Percentiles rank a stretch among this genome's conserved stretches.
These are phyloP conservation scores for Drosophila guanche DNA, from an alignment of 1,140 invertebrate genomes.

Conservation along the genomic window DNA sequence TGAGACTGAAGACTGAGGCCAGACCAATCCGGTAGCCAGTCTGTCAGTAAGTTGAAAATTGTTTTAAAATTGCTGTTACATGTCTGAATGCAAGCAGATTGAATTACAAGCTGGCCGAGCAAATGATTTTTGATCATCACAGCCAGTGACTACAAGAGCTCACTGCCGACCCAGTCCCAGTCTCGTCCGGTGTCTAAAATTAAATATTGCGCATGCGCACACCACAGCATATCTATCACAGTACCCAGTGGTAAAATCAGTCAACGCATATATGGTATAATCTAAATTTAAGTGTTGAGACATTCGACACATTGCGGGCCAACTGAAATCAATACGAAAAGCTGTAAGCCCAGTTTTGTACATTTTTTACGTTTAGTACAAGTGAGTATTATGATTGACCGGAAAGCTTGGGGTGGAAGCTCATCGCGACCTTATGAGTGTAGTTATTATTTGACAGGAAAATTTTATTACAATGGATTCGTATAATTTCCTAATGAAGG, in stretches of 20 bases:
- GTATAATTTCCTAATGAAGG: constrained; percentile 43
- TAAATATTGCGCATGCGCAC: constrained; percentile 62
- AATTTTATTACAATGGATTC: no score
- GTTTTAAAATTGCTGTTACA: constrained; percentile 83
- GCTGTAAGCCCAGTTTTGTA: constrained; percentile 12
- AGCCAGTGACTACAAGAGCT: constrained; percentile 33
- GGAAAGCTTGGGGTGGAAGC: no score
- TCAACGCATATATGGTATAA: constrained; percentile 77
- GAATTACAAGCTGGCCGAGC: constrained; percentile 76
- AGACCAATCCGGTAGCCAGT: constrained; percentile 78
- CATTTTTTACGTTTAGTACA: no score
- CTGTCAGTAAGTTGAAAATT: constrained; percentile 83
- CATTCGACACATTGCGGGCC: constrained; percentile 47
- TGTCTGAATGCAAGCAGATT: constrained; percentile 83
- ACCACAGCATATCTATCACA: constrained; percentile 45
- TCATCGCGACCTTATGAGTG: no score
- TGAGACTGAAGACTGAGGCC: constrained; percentile 37
- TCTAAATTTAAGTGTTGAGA: constrained; percentile 82
- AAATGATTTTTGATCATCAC: constrained; percentile 49
- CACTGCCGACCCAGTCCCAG: constrained; percentile 37
- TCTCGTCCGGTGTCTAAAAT: constrained; percentile 56
- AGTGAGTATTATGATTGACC: no score
- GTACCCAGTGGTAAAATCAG: constrained; percentile 68
- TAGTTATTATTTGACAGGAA: no score
- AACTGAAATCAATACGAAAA: constrained; percentile 44